These are phyloP conservation scores for Thomomys bottae DNA, from an alignment of 2,113 vertebrate species.

Conservation along the genomic window DNA sequence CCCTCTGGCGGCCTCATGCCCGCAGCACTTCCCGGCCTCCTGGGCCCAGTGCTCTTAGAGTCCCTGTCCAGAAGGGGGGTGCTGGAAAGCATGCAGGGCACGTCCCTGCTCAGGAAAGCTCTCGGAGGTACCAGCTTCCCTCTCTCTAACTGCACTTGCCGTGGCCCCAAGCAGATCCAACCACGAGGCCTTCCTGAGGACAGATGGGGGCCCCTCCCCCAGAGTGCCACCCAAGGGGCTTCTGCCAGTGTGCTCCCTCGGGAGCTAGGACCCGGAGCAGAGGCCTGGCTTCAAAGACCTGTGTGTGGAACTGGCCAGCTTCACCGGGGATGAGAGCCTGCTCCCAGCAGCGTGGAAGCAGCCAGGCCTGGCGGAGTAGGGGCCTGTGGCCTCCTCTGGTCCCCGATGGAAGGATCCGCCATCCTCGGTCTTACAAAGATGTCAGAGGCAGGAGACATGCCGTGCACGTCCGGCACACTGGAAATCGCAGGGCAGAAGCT, in stretches of 20 bases:
- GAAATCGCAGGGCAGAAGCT: no score
- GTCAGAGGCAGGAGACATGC: background rate
- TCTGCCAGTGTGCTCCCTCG: conserved; percentile 86
- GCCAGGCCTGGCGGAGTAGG: accelerated
- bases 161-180: conserved; percentile 80
- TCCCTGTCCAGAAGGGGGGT: no score
- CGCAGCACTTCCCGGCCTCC: no score
- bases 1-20: no score
- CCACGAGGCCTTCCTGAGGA: conserved; percentile 78
- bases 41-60: no score
- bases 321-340: conserved; percentile 70
- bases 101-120: no score
- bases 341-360: background rate
- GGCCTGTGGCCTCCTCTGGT: background rate
- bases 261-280: conserved; percentile 74
- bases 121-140: background rate
- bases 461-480: no score
- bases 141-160: background rate
- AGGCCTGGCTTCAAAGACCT: conserved; percentile 84
- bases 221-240: conserved; percentile 80
- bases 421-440: background rate
- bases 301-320: conserved; percentile 68
- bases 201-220: conserved; percentile 76
- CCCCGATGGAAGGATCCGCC: background rate
- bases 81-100: no score